These are phyloP conservation scores for Pseudoatta argentina DNA, from an alignment of 1,140 invertebrate species.

Conservation along the genomic window DNA sequence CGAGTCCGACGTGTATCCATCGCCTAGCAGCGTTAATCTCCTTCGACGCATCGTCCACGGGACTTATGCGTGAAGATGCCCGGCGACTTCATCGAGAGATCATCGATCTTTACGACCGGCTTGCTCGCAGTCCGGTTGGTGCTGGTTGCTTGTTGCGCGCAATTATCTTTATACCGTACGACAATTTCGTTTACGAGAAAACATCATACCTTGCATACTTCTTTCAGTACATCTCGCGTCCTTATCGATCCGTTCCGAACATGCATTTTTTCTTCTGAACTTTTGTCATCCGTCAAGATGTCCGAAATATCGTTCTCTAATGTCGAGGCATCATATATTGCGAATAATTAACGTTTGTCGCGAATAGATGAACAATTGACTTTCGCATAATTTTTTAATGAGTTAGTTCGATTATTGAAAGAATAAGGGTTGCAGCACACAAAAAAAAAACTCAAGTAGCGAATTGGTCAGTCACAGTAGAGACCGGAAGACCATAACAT, in stretches of 20 bases:
- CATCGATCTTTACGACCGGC: slow-evolving; percentile 73
- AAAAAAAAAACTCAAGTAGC: no score
- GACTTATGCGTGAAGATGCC: slow-evolving; percentile 68
- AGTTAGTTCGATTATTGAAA: not conserved
- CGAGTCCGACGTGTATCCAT: slow-evolving; percentile 12
- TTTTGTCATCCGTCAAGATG: not conserved
- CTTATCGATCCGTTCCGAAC: slow-evolving; percentile 12
- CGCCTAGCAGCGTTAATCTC: slow-evolving; percentile 69
- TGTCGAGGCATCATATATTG: not conserved
- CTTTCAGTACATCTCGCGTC: not conserved
- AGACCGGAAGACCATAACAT: no score
- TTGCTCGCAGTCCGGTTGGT: not conserved
- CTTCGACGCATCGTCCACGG: slow-evolving; percentile 66
- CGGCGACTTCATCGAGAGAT: slow-evolving; percentile 64
- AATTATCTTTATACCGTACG: slow-evolving; percentile 67
- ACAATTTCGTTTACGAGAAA: slow-evolving; percentile 69
- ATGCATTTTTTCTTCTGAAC: not conserved
- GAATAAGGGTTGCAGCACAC: no score
- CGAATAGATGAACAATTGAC: not conserved
- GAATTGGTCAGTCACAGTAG: no score
- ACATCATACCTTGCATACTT: slow-evolving; percentile 30
- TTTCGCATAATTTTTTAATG: not conserved
- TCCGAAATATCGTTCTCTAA: not conserved
- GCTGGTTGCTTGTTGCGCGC: slow-evolving; percentile 6
- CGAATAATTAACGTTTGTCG: not conserved